A percentile compares a stretch with the other conserved stretches of the same genome.
Conservation (phyloP, 53 echinoderm and acorn worm species). For the Luidia sarsii region DNA sequence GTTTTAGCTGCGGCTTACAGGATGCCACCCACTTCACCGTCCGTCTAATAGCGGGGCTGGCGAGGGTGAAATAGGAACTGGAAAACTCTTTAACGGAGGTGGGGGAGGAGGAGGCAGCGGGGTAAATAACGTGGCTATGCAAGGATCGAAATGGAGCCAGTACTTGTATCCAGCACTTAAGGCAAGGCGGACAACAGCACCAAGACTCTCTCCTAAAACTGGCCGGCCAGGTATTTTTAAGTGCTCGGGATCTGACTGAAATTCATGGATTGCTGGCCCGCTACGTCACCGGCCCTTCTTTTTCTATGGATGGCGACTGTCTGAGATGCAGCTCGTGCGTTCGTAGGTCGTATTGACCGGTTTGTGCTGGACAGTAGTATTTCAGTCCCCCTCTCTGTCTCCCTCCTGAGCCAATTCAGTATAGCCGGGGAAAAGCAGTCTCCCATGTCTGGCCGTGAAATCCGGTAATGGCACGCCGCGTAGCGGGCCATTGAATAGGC, state of each 20-base stretch:
- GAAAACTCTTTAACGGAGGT: not conserved
- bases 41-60: constrained; percentile 5
- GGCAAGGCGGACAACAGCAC: constrained; percentile 7
- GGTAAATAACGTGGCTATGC: not conserved
- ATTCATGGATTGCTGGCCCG: not conserved
- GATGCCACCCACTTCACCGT: constrained; percentile 29
- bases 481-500: constrained; percentile 45
- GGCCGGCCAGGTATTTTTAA: too few relatives aligned
- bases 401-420: not conserved
- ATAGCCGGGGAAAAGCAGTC: not conserved
- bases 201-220: too few relatives aligned
- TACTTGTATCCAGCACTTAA: constrained; percentile 44
- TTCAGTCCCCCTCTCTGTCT: not conserved
- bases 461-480: constrained; percentile 52
- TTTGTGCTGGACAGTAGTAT: constrained; percentile 5
- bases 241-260: constrained; percentile 3
- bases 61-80: constrained; percentile 31
- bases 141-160: constrained; percentile 1
- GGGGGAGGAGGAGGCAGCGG: not conserved
- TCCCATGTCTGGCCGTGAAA: constrained; percentile 33
- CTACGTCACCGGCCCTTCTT: constrained; percentile 26
- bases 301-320: constrained; percentile 23
- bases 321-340: constrained; percentile 50
- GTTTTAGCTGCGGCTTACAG: constrained; percentile 39
- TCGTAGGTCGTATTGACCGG: constrained; percentile 32